Evolutionary conservation across 2,888 invertebrate species (phyloP), one percentile per base, ranked within the genome.

Genomic region (Choreutis nemorana): DNA sequence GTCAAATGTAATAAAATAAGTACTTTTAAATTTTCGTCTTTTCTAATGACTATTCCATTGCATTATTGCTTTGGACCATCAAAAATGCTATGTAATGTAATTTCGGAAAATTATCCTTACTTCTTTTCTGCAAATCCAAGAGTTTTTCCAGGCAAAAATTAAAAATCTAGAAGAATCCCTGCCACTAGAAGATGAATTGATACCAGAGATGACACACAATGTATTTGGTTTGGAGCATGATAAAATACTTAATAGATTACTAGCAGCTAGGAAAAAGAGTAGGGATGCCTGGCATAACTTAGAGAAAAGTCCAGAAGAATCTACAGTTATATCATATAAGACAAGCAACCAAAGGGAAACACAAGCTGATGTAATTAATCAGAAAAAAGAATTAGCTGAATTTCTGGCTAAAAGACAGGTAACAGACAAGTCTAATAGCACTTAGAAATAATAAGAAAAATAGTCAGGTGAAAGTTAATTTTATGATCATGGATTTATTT

Each of bases 201-300:
- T 88, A 35, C 89, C 90, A 2, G 65, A 80, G 35, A 91, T 91
- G 90, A 83, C 84, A 1, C 82, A 89, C 38, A 84, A 85, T 57
- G 83, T 90, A 3, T 81, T 86, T 21, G 89, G 88, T 0, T 60
- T 92, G 26, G 82, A 91, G 55, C 88, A 88, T 45, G 61, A 66
- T 1, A 68, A 64, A 31, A 87, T 91, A 23, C 82, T 90, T 82
- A 72, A 65, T 21, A 66, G 80, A 28, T 67, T 85, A 1, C 31
- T 77, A 6, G 66, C 65, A 0, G 78, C 81, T 13, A 67, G 82
- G 47, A 80, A 78, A 29, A 82, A 73, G 44, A 79, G 71, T 0
- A 72, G 64, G 32, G 73, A 81, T 2, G 83, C 84, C 1, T 85
- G 84, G 85, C 53, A 34, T 18, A 59, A 42, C 8, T 36, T 70